Percentiles rank a stretch among this genome's conserved stretches.
phyloP scores from a whole-genome alignment of 2,113 vertebrate species.

The Kryptolebias marmoratus region DNA sequence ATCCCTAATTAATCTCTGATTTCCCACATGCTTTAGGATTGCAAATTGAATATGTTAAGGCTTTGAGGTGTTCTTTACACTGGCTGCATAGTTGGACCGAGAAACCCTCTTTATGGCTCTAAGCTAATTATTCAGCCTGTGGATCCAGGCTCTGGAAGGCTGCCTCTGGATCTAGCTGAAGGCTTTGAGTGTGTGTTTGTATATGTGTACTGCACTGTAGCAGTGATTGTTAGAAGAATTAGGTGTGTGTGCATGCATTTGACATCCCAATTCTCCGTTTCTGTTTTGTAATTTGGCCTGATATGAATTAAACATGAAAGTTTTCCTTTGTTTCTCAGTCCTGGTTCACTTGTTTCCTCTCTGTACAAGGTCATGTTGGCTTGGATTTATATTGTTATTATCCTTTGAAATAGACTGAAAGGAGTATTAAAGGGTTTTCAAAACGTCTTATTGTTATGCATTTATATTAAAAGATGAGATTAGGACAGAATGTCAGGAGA shows the following conservation, averaged over 20 bases:
- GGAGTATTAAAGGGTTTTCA: too few species aligned
- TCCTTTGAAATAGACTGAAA: too few species aligned
- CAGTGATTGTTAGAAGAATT: constrained; percentile 20
- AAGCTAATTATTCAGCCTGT: constrained; percentile 67
- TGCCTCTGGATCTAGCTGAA: constrained; percentile 48
- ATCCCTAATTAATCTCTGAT: constrained; percentile 69
- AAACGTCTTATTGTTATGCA: too few species aligned
- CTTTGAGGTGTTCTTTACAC: constrained; percentile 62
- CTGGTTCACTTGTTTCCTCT: not conserved
- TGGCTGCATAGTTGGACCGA: constrained; percentile 51
- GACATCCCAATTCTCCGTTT: constrained; percentile 35
- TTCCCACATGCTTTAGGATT: constrained; percentile 68
- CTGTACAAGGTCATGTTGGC: too few species aligned
- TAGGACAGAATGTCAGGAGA: too few species aligned
- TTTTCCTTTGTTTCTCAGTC: constrained; percentile 17
- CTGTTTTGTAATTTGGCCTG: constrained; percentile 13
- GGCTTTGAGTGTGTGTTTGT: constrained; percentile 36
- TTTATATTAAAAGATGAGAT: too few species aligned
- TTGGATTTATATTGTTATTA: too few species aligned
- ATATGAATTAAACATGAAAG: constrained; percentile 27
- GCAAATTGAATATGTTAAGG: constrained; percentile 59
- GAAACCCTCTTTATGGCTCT: constrained; percentile 54
- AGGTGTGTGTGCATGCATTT: constrained; percentile 18
- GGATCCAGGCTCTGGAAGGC: constrained; percentile 58
- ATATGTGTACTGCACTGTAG: constrained; percentile 3